Evolutionary conservation across 2,797 vertebrate genomes (phyloP).

Genomic region (Brotula barbata): DNA sequence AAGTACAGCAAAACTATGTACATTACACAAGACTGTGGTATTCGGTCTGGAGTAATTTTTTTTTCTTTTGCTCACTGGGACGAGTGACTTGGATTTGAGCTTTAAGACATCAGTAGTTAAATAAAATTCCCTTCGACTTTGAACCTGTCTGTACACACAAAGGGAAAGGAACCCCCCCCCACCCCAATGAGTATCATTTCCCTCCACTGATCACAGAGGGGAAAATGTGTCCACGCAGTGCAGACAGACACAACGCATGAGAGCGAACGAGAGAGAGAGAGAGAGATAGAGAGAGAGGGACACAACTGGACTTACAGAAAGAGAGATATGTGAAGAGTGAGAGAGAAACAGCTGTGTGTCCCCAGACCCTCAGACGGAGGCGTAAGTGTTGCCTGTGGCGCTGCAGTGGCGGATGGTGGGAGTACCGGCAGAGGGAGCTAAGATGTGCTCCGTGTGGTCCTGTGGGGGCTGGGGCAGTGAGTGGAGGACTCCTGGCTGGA

Average conservation of each 20-base stretch:
- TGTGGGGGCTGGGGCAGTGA: slow-evolving; percentile 82
- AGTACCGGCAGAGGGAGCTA: slow-evolving; percentile 79
- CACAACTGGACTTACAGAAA: slow-evolving; percentile 57
- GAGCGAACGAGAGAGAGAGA: slow-evolving; percentile 48
- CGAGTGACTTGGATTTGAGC: slow-evolving; percentile 79
- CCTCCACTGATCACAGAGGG: slow-evolving; percentile 41
- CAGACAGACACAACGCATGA: slow-evolving; percentile 64
- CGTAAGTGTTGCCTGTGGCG: slow-evolving; percentile 93
- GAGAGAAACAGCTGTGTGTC: slow-evolving; percentile 33
- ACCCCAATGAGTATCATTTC: slow-evolving; percentile 43
- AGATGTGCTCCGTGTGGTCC: slow-evolving; percentile 88
- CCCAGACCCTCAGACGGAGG: slow-evolving; percentile 84
- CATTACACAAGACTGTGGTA: slow-evolving; percentile 34
- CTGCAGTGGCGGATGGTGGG: slow-evolving; percentile 97
- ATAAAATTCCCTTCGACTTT: slow-evolving; percentile 26
- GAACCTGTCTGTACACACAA: slow-evolving; percentile 42
- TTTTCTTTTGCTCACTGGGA: slow-evolving; percentile 64
- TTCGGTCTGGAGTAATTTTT: slow-evolving; percentile 43
- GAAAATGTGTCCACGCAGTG: slow-evolving; percentile 49
- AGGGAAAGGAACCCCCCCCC: slow-evolving; percentile 22
- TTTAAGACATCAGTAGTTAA: slow-evolving; percentile 71
- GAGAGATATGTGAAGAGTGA: slow-evolving; percentile 54
- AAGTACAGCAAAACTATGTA: slow-evolving; percentile 68
- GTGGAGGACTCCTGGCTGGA: slow-evolving; percentile 89
- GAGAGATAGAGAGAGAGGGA: slow-evolving; percentile 46